Evolutionary conservation across 2,888 invertebrate genomes (phyloP), one percentile per base, ranked within the genome.

Genomic region (Hemistola chrysoprasaria): DNA sequence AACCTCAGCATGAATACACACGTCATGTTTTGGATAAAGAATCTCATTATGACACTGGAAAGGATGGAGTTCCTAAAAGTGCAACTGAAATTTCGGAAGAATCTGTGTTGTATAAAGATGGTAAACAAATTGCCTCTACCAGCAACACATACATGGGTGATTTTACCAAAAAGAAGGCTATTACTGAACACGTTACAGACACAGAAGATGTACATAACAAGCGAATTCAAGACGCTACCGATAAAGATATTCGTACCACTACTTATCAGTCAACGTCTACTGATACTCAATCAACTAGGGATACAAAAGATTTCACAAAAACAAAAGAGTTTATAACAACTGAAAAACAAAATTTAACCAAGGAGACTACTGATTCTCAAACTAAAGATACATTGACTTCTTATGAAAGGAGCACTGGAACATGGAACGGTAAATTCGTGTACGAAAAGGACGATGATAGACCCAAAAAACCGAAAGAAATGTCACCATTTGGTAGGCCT

Each of bases 391-490:
- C 79, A 25, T 58, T 77, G 34, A 88, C 88, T 9, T 71, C 74
- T 10, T 88, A 88, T 48, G 88, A 85, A 55, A 76, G 82, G 57
- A 88, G 86, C 41, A 87, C 87, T 11, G 88, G 88, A 39, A 78
- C 88, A 6, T 91, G 91, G 91, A 91, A 91, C 41, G 91, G 91
- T 6, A 90, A 90, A 54, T 91, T 91, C 45, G 66, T 73, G 9
- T 88, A 90, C 50, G 91, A 91, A 65, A 89, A 77, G 47, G 81
- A 85, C 34, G 80, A 83, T 35, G 84, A 81, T 30, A 78, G 82
- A 46, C 84, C 85, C 7, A 82, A 77, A 55, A 72, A 57, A 51
- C 84, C 84, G 0, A 85, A 84, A 54, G 66, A 85, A 60, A 73
- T 77, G 69, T 83, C 87, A 38, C 86, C 87, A 6, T 85, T 83